These are phyloP conservation scores for Piscicola geometra DNA, from an alignment of 2,888 invertebrate genomes.

Conservation along the genomic window DNA sequence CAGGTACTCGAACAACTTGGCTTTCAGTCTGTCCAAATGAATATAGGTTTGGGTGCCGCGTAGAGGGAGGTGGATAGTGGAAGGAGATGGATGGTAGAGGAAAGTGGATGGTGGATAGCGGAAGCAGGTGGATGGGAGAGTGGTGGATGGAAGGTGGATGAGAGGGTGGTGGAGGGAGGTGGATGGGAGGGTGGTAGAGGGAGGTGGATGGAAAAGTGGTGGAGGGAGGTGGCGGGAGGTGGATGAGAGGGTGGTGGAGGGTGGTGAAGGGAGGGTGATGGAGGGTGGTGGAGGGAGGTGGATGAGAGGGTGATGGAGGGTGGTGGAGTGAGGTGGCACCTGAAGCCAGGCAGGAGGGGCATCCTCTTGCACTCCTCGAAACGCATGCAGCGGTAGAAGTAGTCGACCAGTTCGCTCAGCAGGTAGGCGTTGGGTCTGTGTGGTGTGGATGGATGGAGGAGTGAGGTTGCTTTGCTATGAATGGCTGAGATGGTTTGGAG, in stretches of 20 bases:
- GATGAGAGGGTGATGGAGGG: neutral
- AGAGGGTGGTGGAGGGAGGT: no score
- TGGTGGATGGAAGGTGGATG: no score
- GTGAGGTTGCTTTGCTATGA: no score
- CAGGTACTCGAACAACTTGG: constrained; percentile 64
- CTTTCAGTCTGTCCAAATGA: constrained; percentile 60
- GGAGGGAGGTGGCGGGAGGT: no score
- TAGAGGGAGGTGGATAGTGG: neutral
- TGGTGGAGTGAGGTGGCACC: constrained; percentile 44
- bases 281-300: no score
- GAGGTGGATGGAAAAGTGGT: neutral
- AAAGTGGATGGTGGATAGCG: no score
- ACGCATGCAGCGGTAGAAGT: constrained; percentile 71
- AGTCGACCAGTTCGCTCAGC: constrained; percentile 74
- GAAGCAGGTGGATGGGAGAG: no score
- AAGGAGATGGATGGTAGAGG: neutral
- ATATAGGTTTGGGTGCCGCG: neutral
- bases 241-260: no score
- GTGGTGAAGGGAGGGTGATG: no score
- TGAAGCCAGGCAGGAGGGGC: constrained; percentile 63
- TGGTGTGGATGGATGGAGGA: constrained; percentile 39
- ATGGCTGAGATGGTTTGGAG: no score
- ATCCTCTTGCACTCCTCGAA: constrained; percentile 60
- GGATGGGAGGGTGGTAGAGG: no score
- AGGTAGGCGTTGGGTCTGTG: constrained; percentile 74